Percentiles rank a stretch among this genome's conserved stretches.
phyloP scores from a whole-genome alignment of 1,140 invertebrate genomes.

The Latrodectus geometricus region DNA sequence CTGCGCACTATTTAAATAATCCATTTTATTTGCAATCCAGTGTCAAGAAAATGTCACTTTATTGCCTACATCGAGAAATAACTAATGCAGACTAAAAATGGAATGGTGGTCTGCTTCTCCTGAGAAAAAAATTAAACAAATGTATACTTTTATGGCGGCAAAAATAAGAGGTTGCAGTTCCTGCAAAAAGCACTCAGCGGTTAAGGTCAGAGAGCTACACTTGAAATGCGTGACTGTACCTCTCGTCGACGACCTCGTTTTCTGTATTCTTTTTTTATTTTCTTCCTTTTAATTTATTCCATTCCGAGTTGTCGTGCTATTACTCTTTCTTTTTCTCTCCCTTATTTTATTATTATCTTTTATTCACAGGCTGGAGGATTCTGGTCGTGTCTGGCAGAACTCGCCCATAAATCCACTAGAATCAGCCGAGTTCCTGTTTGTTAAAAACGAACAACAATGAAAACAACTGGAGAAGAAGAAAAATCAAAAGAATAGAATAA shows the following conservation, averaged over 20 bases:
- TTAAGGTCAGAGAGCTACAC: constrained; percentile 42
- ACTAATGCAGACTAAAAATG: too few relatives aligned
- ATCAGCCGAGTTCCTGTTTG: constrained; percentile 38
- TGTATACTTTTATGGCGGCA: too few relatives aligned
- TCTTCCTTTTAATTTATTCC: constrained; percentile 38
- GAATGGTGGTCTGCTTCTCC: too few relatives aligned
- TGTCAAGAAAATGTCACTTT: too few relatives aligned
- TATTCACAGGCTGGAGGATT: constrained; percentile 6
- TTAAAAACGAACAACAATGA: constrained; percentile 26
- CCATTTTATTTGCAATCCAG: too few relatives aligned
- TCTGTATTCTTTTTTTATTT: constrained; percentile 1
- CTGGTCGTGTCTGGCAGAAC: constrained; percentile 2
- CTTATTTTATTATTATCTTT: constrained; percentile 13
- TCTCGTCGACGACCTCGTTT: constrained; percentile 22
- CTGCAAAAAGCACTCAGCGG: constrained; percentile 12
- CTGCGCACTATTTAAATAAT: too few relatives aligned
- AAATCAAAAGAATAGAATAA: constrained; percentile 16
- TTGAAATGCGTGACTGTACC: constrained; percentile 20
- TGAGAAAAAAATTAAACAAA: too few relatives aligned
- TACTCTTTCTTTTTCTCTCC: constrained; percentile 21
- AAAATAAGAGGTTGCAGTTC: neutral
- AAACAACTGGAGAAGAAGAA: neutral
- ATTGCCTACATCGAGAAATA: too few relatives aligned
- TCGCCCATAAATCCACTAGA: constrained; percentile 33
- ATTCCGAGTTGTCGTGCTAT: constrained; percentile 13